Conservation (phyloP, 2,888 invertebrate species). For the Cheilosia pagana region DNA sequence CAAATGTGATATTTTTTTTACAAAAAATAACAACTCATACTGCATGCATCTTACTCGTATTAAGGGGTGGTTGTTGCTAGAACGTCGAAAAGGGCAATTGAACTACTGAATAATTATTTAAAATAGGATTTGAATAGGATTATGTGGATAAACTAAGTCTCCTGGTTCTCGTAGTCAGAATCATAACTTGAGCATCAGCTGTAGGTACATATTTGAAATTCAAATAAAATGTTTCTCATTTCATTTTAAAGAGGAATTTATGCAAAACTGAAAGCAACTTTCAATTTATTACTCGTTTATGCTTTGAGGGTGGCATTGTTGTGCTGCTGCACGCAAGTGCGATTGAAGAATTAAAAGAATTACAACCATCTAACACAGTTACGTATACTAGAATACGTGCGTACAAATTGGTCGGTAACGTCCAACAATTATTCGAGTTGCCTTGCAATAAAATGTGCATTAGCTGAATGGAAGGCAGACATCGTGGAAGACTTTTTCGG, state of each 20-base stretch:
- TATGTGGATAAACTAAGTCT: constrained; percentile 49
- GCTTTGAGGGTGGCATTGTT: neutral
- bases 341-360: neutral
- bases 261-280: constrained; percentile 17
- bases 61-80: constrained; percentile 45
- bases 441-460: too few relatives aligned
- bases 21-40: too few relatives aligned
- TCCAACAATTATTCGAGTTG: too few relatives aligned
- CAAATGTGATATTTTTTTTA: too few relatives aligned
- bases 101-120: constrained; percentile 63
- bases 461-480: too few relatives aligned
- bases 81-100: constrained; percentile 44
- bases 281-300: constrained; percentile 22
- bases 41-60: neutral
- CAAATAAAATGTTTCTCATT: constrained; percentile 44
- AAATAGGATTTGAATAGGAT: constrained; percentile 64
- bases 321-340: neutral
- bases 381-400: too few relatives aligned
- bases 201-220: constrained; percentile 57
- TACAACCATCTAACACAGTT: too few relatives aligned
- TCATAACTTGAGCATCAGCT: constrained; percentile 67
- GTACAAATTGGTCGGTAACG: too few relatives aligned
- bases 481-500: too few relatives aligned
- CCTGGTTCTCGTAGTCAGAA: constrained; percentile 26
- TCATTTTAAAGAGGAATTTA: constrained; percentile 44